These are phyloP conservation scores for Sisyra terminalis DNA, from an alignment of 2,888 invertebrate genomes.

Conservation along the genomic window DNA sequence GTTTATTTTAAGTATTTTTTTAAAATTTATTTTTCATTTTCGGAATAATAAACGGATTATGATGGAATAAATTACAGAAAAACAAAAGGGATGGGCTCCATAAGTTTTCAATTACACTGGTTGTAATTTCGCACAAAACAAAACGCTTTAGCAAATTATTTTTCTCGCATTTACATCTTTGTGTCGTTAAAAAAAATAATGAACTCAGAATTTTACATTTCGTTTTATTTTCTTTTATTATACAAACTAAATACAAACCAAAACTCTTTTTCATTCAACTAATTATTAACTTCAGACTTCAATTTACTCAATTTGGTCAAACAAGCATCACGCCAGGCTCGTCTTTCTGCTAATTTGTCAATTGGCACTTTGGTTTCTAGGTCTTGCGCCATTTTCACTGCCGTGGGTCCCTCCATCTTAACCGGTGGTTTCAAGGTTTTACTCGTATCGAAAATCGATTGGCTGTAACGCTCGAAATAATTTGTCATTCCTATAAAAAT, in stretches of 20 bases:
- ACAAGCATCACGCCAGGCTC: slow-evolving; percentile 71
- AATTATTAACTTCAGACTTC: slow-evolving; percentile 50
- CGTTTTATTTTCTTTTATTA: too few species aligned
- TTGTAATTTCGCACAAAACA: too few species aligned
- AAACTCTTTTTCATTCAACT: slow-evolving; percentile 8
- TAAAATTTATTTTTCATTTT: too few species aligned
- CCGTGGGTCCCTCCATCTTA: slow-evolving; percentile 51
- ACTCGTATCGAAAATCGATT: slow-evolving; percentile 44
- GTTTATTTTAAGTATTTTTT: too few species aligned
- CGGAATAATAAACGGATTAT: too few species aligned
- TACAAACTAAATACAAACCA: background rate
- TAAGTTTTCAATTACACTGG: too few species aligned
- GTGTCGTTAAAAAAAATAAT: too few species aligned
- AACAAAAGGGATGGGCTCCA: too few species aligned
- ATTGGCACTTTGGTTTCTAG: slow-evolving; percentile 57
- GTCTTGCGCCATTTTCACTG: slow-evolving; percentile 50
- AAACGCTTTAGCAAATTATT: too few species aligned
- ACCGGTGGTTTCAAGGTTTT: slow-evolving; percentile 60
- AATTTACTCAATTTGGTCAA: slow-evolving; percentile 63
- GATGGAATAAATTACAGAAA: too few species aligned
- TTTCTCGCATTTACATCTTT: too few species aligned
- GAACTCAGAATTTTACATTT: too few species aligned
- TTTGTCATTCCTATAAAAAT: slow-evolving; percentile 33
- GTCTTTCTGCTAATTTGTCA: slow-evolving; percentile 51
- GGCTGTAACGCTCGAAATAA: slow-evolving; percentile 41